Percentiles rank a stretch among this genome's conserved stretches.
Evolutionary conservation across 2,888 invertebrate genomes (phyloP).

Genomic region (Sepioteuthis lessoniana): DNA sequence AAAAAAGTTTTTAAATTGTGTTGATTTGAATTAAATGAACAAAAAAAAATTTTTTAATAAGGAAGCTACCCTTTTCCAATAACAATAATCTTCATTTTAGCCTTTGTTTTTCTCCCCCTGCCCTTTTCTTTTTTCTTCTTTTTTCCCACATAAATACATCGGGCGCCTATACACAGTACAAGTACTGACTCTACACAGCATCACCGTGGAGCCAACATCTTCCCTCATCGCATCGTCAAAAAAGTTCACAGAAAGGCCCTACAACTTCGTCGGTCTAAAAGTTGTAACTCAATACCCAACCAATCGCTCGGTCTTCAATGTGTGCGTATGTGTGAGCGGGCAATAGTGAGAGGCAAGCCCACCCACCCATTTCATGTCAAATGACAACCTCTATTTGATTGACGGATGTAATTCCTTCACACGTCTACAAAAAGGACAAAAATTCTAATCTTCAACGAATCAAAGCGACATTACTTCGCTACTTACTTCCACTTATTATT

Average conservation of each 20-base stretch:
- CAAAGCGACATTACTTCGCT: slow-evolving; percentile 33
- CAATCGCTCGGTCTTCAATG: background rate
- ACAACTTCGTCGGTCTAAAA: slow-evolving; percentile 33
- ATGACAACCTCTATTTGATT: background rate
- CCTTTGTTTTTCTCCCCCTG: background rate
- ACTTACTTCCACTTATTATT: background rate
- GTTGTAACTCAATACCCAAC: background rate
- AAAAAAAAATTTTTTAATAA: too few relatives aligned
- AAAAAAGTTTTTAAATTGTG: too few relatives aligned
- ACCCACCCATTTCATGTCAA: slow-evolving; percentile 21
- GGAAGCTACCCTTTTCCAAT: background rate
- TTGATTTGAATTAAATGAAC: background rate
- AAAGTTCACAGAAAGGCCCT: slow-evolving; percentile 14
- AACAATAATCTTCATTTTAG: background rate
- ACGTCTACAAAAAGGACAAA: slow-evolving; percentile 33
- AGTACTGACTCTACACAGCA: slow-evolving; percentile 7
- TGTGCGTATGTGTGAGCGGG: background rate
- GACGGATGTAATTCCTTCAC: slow-evolving; percentile 20
- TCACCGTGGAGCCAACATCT: slow-evolving; percentile 7
- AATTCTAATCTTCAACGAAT: slow-evolving; percentile 2
- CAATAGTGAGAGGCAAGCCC: slow-evolving; percentile 33
- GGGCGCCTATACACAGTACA: background rate
- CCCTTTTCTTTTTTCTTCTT: background rate
- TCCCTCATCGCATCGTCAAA: slow-evolving; percentile 33
- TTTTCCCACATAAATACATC: slow-evolving; percentile 33